These are phyloP conservation scores for Apamea epomidion DNA, from an alignment of 2,888 invertebrate species.

Conservation along the genomic window DNA sequence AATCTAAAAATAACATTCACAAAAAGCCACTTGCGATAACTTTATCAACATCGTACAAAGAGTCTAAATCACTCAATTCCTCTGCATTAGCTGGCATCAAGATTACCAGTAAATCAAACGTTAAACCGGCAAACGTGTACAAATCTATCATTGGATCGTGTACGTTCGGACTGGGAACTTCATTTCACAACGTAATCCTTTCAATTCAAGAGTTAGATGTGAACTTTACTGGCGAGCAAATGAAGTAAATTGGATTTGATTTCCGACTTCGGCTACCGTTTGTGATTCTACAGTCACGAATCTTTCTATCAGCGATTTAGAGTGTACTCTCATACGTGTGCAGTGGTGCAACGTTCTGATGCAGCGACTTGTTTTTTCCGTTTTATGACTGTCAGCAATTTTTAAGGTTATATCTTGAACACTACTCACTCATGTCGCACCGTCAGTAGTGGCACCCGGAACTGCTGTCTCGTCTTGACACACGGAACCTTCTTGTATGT, in stretches of 20 bases:
- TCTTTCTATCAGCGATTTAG: constrained; percentile 79
- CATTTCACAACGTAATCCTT: constrained; percentile 84
- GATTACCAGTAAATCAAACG: constrained; percentile 69
- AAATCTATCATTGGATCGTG: constrained; percentile 70
- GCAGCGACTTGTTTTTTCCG: constrained; percentile 35
- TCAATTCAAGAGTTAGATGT: constrained; percentile 85
- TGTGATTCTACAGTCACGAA: constrained; percentile 83
- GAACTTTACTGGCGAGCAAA: constrained; percentile 87
- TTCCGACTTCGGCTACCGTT: constrained; percentile 84
- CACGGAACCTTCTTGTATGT: background rate
- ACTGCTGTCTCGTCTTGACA: background rate
- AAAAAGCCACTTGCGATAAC: constrained; percentile 11
- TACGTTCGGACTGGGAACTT: constrained; percentile 72
- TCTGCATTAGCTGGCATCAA: constrained; percentile 61
- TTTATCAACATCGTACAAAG: constrained; percentile 47
- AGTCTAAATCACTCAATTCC: constrained; percentile 59
- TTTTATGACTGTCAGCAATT: constrained; percentile 18
- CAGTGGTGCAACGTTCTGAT: constrained; percentile 34
- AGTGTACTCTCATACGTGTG: constrained; percentile 65
- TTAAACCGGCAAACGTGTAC: constrained; percentile 69
- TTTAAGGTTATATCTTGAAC: constrained; percentile 19
- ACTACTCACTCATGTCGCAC: background rate
- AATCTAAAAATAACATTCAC: constrained; percentile 24
- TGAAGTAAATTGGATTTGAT: constrained; percentile 89
- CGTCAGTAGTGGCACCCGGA: background rate